phyloP scores from a whole-genome alignment of 2,888 invertebrate genomes.

The Zaprionus lineosus region DNA sequence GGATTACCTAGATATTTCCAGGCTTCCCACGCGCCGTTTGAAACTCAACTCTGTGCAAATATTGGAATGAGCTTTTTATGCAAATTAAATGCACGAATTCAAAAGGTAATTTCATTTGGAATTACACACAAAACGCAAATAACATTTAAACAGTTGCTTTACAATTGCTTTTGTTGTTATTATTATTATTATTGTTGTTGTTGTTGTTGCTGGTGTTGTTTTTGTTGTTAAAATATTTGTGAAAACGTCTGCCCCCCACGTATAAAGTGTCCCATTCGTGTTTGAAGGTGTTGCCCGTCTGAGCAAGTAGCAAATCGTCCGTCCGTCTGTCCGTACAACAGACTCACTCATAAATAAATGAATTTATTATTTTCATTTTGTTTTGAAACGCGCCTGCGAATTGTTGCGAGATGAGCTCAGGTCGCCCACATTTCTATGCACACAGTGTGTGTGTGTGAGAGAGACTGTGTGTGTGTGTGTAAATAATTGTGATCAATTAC shows the following conservation, averaged over 20 bases:
- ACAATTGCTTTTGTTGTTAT: conserved; percentile 13
- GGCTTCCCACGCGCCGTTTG: conserved; percentile 44
- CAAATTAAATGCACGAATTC: conserved; percentile 54
- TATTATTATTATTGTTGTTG: conserved; percentile 2
- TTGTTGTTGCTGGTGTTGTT: conserved; percentile 20
- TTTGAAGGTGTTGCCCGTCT: conserved; percentile 50
- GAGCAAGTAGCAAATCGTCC: conserved; percentile 6
- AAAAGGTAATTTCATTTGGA: conserved; percentile 48
- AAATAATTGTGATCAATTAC: conserved; percentile 61
- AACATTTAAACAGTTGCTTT: conserved; percentile 38
- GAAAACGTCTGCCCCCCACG: conserved; percentile 45
- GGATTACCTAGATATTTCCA: conserved; percentile 15
- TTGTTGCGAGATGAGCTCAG: conserved; percentile 72
- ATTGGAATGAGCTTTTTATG: conserved; percentile 57
- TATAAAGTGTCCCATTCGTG: conserved; percentile 44
- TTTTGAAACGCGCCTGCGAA: conserved; percentile 57
- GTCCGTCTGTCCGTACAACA: conserved; percentile 9
- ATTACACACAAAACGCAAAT: conserved; percentile 38
- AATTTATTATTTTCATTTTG: conserved; percentile 27
- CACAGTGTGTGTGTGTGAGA: conserved; percentile 26
- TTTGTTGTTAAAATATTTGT: conserved; percentile 34
- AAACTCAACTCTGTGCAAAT: conserved; percentile 33
- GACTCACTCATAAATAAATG: conserved; percentile 8
- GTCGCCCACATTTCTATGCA: conserved; percentile 57
- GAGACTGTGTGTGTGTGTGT: conserved; percentile 29